phyloP scores from a whole-genome alignment of 2,797 vertebrate species.

The Epinephelus coioides region DNA sequence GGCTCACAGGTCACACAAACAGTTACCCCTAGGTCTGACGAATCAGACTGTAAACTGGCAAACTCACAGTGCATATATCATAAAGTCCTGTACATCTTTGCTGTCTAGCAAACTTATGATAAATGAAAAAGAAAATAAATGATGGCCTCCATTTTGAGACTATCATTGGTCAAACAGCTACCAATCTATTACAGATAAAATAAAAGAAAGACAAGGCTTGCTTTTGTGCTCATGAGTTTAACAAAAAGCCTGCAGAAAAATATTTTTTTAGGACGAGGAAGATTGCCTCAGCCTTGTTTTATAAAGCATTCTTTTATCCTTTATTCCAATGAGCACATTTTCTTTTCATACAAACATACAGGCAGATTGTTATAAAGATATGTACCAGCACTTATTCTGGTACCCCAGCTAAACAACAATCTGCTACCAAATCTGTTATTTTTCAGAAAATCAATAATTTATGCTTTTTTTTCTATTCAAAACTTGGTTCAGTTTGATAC shows the following conservation, averaged over 20 bases:
- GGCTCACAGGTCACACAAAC: constrained; percentile 34
- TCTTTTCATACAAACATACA: constrained; percentile 42
- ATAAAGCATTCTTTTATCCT: constrained; percentile 7
- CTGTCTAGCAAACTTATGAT: neutral
- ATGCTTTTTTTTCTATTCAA: constrained; percentile 14
- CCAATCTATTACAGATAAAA: neutral
- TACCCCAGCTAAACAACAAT: constrained; percentile 30
- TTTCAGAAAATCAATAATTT: constrained; percentile 38
- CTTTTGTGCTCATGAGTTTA: constrained; percentile 11
- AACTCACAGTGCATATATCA: constrained; percentile 49
- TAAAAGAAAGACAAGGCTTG: neutral
- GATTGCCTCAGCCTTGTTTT: constrained; percentile 11
- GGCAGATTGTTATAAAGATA: constrained; percentile 30
- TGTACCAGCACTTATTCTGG: constrained; percentile 20
- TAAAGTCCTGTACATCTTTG: neutral
- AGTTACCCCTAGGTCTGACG: constrained; percentile 30
- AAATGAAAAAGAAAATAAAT: neutral
- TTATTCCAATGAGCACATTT: constrained; percentile 31
- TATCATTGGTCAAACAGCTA: neutral
- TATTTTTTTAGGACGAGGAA: constrained; percentile 7
- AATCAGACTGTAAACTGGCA: constrained; percentile 58
- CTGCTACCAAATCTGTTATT: constrained; percentile 47
- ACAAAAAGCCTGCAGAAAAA: constrained; percentile 10
- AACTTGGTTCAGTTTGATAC: constrained; percentile 10
- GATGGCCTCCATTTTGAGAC: neutral